A percentile compares a stretch with the other conserved stretches of the same genome.
These are phyloP conservation scores for Leptinotarsa rubiginosa DNA, from an alignment of 2,888 invertebrate genomes.

Conservation along the genomic window DNA sequence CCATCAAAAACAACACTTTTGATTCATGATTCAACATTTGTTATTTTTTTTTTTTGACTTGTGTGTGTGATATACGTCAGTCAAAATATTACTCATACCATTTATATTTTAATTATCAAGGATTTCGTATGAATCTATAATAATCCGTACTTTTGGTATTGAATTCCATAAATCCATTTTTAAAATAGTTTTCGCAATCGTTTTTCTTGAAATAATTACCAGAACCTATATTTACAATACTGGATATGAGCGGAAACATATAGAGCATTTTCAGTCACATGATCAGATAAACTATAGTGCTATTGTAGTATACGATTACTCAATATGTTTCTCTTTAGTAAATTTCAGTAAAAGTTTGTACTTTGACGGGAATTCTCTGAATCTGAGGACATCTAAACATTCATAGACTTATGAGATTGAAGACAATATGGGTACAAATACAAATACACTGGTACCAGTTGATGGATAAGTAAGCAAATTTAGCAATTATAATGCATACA, in stretches of 20 bases:
- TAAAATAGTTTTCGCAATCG: constrained; percentile 7
- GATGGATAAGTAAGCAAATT: too few relatives aligned
- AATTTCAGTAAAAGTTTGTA: too few relatives aligned
- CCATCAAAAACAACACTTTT: too few relatives aligned
- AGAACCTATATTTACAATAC: not conserved
- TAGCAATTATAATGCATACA: too few relatives aligned
- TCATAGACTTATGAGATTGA: not conserved
- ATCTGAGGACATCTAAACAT: too few relatives aligned
- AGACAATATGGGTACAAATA: too few relatives aligned
- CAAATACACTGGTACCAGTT: too few relatives aligned
- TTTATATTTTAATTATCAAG: constrained; percentile 20
- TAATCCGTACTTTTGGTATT: constrained; percentile 31
- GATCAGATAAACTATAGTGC: not conserved
- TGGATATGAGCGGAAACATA: not conserved
- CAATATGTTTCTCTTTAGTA: too few relatives aligned
- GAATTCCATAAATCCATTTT: constrained; percentile 31
- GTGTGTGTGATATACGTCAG: not conserved
- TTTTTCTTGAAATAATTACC: constrained; percentile 1
- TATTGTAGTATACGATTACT: not conserved
- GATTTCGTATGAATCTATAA: constrained; percentile 33
- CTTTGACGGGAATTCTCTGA: too few relatives aligned
- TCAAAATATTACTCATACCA: constrained; percentile 13
- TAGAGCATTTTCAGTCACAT: not conserved
- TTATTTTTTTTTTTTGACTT: too few relatives aligned
- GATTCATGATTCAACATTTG: too few relatives aligned